Evolutionary conservation across 2,888 invertebrate species (phyloP), one percentile per base, ranked within the genome.

Genomic region (Dysmachus trigonus): DNA sequence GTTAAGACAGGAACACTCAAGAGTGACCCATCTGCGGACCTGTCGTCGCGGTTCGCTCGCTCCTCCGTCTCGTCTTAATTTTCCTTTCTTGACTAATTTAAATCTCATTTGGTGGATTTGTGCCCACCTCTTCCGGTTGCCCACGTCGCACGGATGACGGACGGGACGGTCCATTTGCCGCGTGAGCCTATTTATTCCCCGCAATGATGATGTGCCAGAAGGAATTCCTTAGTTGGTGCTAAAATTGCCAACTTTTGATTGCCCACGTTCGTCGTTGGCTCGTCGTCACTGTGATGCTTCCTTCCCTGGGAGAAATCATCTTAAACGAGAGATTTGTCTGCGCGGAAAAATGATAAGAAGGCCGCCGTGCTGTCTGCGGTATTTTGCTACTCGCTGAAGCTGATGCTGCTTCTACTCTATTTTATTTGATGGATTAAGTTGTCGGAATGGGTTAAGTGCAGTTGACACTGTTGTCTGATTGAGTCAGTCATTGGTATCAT

Each of bases 301-400:
- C 62, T 62, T 62, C 62, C 62, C 27, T 62, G 18, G 53, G 62
- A 62, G 38, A 35, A 33, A 35, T n/a, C 38, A 76, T 33, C 38
- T 76, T 73, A 76, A 76, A 38, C 22, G 76, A 38, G 15, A 76
- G 35, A 76, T 76, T 76, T 35, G 38, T 35, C 38, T 35, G 35
- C 33, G 27, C 62, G 38, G 35, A 76, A 76, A 73, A 38, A 76
- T 76, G 18, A 76, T 35, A 35, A 76, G 38, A 76, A 76, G 76
- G 76, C 38, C 76, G 76, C 76, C 76, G 76, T 76, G n/a, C 76
- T 76, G 76, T 76, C 76, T 76, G 76, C 76, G 33, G 62, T 27
- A 8, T 8, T 10, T 10, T 27, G 5, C 22, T 22, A n/a, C n/a
- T n/a, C n/a, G 53, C 53, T 53, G 18, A 18, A 4, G 22, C 18